These are phyloP conservation scores for Chromobotia macracanthus DNA, from an alignment of 2,797 vertebrate genomes.

Conservation along the genomic window DNA sequence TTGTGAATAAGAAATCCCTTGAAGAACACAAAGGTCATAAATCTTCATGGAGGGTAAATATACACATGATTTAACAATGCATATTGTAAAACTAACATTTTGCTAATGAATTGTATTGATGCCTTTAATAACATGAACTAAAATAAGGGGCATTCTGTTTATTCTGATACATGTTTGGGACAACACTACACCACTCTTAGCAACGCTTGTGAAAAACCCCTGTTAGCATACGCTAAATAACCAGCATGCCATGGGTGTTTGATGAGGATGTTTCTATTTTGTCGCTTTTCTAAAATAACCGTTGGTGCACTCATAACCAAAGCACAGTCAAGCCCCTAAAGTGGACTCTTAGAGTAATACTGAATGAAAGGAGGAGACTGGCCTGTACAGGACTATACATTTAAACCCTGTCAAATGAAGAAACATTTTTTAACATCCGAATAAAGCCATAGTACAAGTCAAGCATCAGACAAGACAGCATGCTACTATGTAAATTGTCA, in stretches of 20 bases:
- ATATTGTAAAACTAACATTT: constrained; percentile 2
- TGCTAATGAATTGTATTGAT: constrained; percentile 42
- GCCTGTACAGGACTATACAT: constrained; percentile 51
- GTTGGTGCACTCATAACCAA: constrained; percentile 66
- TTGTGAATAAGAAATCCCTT: background rate
- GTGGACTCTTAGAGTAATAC: constrained; percentile 51
- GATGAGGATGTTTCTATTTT: constrained; percentile 74
- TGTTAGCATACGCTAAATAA: constrained; percentile 69
- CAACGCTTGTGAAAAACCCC: constrained; percentile 62
- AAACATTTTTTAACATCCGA: too few relatives aligned
- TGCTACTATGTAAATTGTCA: constrained; percentile 49
- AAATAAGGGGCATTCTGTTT: constrained; percentile 61
- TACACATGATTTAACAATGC: constrained; percentile 42
- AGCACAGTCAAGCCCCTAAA: constrained; percentile 67
- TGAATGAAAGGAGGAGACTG: constrained; percentile 23
- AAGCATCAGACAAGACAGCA: constrained; percentile 29
- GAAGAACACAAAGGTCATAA: constrained; percentile 17
- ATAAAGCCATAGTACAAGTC: background rate
- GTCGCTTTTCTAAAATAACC: constrained; percentile 80
- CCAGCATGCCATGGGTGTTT: constrained; percentile 72
- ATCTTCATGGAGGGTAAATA: constrained; percentile 37
- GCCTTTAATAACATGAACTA: constrained; percentile 34
- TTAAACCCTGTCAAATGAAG: background rate
- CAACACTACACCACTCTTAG: constrained; percentile 65
- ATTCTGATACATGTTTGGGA: constrained; percentile 62